A percentile compares a stretch with the other conserved stretches of the same genome.
Evolutionary conservation across 2,888 invertebrate genomes (phyloP).

Genomic region (Augochlorella aurata): DNA sequence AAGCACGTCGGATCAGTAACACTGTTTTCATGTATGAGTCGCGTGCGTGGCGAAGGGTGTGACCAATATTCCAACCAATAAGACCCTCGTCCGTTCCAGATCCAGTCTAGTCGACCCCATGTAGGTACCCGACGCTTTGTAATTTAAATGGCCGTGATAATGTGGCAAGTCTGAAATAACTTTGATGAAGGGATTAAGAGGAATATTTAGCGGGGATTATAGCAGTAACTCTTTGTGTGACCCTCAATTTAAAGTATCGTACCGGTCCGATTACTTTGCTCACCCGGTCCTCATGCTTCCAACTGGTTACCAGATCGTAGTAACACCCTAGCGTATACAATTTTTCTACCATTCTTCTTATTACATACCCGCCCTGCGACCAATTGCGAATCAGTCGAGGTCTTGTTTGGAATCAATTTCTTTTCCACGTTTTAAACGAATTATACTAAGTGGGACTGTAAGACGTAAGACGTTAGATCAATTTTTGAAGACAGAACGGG

Average conservation of each 20-base stretch:
- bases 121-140: conserved; percentile 8
- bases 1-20: background rate
- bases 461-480: too few relatives aligned
- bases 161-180: conserved; percentile 13
- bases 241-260: background rate
- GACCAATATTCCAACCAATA: conserved; percentile 12
- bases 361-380: background rate
- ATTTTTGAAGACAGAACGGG: background rate
- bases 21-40: background rate
- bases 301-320: conserved; percentile 1
- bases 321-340: conserved; percentile 7
- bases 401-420: background rate
- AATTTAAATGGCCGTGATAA: conserved; percentile 14
- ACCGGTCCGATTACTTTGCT: conserved; percentile 1
- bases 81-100: conserved; percentile 11
- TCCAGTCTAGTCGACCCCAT: conserved; percentile 13
- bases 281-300: conserved; percentile 2
- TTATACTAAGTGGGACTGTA: too few relatives aligned
- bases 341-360: conserved; percentile 5
- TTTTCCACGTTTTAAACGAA: too few relatives aligned
- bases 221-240: conserved; percentile 6
- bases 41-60: conserved; percentile 12
- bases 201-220: conserved; percentile 3
- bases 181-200: conserved; percentile 18
- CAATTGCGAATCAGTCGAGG: background rate